Percentiles rank a stretch among this genome's conserved stretches.
Conservation (phyloP, 2,797 vertebrate genomes). For the Smutsia temminckii region DNA sequence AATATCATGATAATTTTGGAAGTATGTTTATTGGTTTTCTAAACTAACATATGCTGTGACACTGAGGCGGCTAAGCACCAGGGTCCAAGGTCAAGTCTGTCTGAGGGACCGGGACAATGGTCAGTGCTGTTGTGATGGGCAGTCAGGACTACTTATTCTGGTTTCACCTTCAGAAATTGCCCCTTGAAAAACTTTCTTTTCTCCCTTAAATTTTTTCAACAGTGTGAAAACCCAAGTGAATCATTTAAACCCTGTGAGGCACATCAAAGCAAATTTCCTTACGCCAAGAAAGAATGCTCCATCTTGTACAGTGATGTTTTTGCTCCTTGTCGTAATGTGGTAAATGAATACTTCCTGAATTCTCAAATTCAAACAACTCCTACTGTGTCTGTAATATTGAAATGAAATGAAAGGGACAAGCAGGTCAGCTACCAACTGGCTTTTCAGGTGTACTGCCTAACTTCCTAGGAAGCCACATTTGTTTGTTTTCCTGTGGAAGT, state of each 20-base stretch:
- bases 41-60: background rate
- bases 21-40: background rate
- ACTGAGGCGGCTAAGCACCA: background rate
- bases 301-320: conserved; percentile 97
- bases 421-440: background rate
- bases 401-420: background rate
- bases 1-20: background rate
- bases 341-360: conserved; percentile 84
- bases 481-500: background rate
- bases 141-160: background rate
- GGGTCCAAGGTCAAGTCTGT: background rate
- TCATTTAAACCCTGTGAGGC: conserved; percentile 95
- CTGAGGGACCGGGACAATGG: background rate
- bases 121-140: background rate
- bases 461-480: background rate
- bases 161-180: background rate
- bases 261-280: conserved; percentile 96
- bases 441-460: background rate
- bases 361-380: background rate
- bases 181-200: background rate
- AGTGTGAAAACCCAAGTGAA: conserved; percentile 95
- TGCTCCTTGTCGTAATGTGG: conserved; percentile 97
- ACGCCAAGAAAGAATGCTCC: conserved; percentile 97
- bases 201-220: conserved; percentile 66
- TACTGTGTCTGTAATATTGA: background rate